Percentiles rank a stretch among this genome's conserved stretches.
These are phyloP conservation scores for Dryomyza anilis DNA, from an alignment of 2,888 invertebrate genomes.

Conservation along the genomic window DNA sequence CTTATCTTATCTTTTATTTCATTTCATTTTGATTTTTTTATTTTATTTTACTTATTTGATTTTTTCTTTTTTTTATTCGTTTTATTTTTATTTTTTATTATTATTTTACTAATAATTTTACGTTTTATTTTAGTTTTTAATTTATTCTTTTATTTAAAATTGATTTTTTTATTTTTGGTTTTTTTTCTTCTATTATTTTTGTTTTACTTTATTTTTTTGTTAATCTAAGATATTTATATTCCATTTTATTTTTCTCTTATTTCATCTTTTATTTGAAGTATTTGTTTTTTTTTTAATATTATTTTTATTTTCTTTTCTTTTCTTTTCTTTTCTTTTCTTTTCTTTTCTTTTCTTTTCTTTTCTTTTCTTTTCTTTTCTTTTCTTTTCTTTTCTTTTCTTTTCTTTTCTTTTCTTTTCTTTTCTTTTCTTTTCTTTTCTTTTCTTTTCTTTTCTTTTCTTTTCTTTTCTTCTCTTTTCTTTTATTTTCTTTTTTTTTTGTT, in stretches of 20 bases:
- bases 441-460: not conserved
- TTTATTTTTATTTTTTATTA: too few species aligned
- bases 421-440: not conserved
- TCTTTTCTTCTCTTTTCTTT: not conserved
- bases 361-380: not conserved
- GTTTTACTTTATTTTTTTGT: not conserved
- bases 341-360: not conserved
- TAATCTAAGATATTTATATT: not conserved
- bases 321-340: not conserved
- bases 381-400: not conserved
- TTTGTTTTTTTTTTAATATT: slow-evolving; percentile 32
- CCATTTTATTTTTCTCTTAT: not conserved
- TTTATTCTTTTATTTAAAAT: too few species aligned
- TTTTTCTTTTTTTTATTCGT: too few species aligned
- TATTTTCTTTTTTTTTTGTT: not conserved
- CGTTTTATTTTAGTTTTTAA: too few species aligned
- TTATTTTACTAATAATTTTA: too few species aligned
- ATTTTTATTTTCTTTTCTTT: not conserved
- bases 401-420: not conserved
- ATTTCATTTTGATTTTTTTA: too few species aligned
- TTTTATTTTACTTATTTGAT: too few species aligned
- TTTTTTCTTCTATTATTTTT: too few species aligned
- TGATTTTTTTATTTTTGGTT: too few species aligned
- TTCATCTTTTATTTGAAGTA: not conserved
- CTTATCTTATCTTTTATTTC: too few species aligned